Evolutionary conservation across 2,888 invertebrate species (phyloP).

Genomic region (Parelbella ahira): DNA sequence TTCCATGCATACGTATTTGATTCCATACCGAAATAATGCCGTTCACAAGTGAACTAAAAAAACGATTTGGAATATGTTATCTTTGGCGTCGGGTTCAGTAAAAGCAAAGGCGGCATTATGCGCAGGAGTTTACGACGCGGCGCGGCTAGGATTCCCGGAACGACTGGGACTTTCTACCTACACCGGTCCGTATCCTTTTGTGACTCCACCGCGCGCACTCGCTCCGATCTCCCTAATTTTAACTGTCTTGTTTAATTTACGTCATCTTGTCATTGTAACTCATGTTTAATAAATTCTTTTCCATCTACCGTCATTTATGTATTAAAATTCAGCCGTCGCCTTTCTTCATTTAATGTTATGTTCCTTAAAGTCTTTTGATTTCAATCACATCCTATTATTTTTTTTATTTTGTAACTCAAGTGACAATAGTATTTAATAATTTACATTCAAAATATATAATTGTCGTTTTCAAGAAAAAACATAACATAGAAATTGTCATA

Average conservation of each 20-base stretch:
- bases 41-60: no score
- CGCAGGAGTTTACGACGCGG: constrained; percentile 54
- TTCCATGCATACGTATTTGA: no score
- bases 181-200: constrained; percentile 46
- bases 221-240: constrained; percentile 45
- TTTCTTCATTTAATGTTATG: neutral
- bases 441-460: no score
- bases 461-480: no score
- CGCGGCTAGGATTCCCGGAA: constrained; percentile 53
- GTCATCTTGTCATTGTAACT: constrained; percentile 38
- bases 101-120: constrained; percentile 48
- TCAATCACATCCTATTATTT: no score
- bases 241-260: constrained; percentile 47
- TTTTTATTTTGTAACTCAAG: no score
- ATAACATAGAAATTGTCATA: no score
- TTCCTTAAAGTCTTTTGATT: no score
- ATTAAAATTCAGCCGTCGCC: neutral
- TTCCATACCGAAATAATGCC: neutral
- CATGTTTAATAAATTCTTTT: constrained; percentile 15
- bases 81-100: constrained; percentile 33
- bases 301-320: constrained; percentile 1
- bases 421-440: no score
- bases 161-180: constrained; percentile 45
- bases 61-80: constrained; percentile 28
- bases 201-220: constrained; percentile 55